These are phyloP conservation scores for Entomyzon cyanotis DNA, from an alignment of 2,113 vertebrate genomes.

Conservation along the genomic window DNA sequence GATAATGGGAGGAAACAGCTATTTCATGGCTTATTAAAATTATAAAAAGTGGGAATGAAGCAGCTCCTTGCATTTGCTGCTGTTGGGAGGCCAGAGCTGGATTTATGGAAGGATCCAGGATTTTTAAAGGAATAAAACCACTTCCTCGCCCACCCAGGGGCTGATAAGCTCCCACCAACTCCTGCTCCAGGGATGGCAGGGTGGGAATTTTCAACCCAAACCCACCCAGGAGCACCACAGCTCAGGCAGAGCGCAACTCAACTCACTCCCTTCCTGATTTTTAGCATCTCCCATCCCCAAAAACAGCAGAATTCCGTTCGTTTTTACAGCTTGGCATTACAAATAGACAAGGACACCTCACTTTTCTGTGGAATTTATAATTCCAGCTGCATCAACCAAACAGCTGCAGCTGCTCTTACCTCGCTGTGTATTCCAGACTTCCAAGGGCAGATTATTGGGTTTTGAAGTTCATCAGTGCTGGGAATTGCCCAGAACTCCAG, in stretches of 20 bases:
- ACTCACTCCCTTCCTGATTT: neutral
- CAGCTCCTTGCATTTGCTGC: neutral
- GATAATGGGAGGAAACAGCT: neutral
- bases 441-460: neutral
- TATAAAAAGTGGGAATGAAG: neutral
- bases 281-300: neutral
- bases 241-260: neutral
- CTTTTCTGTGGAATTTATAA: neutral
- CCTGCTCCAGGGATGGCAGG: neutral
- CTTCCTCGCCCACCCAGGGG: neutral
- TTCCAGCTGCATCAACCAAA: neutral
- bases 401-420: neutral
- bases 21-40: neutral
- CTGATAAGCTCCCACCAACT: neutral
- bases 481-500: neutral
- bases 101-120: neutral
- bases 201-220: neutral
- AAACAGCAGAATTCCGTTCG: rapidly evolving
- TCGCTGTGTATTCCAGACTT: neutral
- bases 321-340: neutral
- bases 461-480: neutral
- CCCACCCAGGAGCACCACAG: neutral
- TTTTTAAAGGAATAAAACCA: neutral
- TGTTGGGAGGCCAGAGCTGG: neutral
- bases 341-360: rapidly evolving